phyloP scores from a whole-genome alignment of 2,797 vertebrate species.

The Geotrypetes seraphini region DNA sequence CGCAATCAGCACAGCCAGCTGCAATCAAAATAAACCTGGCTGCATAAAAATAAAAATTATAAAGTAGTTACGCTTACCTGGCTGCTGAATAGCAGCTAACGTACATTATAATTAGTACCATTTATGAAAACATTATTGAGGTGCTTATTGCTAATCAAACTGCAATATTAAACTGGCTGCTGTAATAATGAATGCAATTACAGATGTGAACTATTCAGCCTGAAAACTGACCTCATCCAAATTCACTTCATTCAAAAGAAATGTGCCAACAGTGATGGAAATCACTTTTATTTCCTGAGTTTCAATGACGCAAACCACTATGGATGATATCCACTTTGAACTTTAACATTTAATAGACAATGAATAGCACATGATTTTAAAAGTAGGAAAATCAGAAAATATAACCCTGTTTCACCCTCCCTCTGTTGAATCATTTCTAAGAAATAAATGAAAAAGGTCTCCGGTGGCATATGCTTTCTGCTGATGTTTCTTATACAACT shows the following conservation, averaged over 20 bases:
- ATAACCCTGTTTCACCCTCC: too few species aligned
- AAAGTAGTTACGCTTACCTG: conserved; percentile 25
- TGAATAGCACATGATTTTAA: too few species aligned
- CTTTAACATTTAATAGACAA: neutral
- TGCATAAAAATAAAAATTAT: conserved; percentile 30
- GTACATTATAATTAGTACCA: conserved; percentile 31
- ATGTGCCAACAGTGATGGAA: conserved; percentile 18
- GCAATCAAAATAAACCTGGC: conserved; percentile 22
- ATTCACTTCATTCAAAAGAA: conserved; percentile 13
- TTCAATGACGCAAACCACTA: neutral
- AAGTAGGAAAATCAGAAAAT: too few species aligned
- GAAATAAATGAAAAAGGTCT: too few species aligned
- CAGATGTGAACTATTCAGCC: conserved; percentile 25
- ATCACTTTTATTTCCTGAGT: conserved; percentile 21
- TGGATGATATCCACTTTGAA: neutral
- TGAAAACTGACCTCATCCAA: conserved; percentile 32
- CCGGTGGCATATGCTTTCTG: too few species aligned
- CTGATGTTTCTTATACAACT: too few species aligned
- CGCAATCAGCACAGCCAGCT: neutral
- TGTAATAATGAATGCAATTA: conserved; percentile 32
- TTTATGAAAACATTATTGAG: conserved; percentile 34
- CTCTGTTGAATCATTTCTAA: too few species aligned
- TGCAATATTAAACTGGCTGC: conserved; percentile 23
- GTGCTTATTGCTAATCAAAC: conserved; percentile 31
- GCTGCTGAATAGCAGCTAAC: conserved; percentile 37